Evolutionary conservation across 1,140 invertebrate species (phyloP).

Genomic region (Lutraria rhynchaena): DNA sequence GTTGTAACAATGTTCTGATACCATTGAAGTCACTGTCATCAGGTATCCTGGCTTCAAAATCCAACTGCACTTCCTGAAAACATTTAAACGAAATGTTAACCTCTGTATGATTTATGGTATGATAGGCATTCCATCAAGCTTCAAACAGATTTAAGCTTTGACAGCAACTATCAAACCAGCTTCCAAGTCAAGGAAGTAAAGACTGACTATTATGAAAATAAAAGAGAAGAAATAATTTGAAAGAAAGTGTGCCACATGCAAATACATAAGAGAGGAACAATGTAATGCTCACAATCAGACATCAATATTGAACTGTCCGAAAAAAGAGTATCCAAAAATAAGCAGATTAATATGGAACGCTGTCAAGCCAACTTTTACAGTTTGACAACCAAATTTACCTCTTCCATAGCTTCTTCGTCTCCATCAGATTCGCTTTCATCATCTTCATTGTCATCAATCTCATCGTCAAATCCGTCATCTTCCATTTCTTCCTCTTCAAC

Average conservation of each 20-base stretch:
- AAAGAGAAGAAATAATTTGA: background rate
- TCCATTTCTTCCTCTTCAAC: constrained; percentile 50
- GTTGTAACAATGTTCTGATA: constrained; percentile 42
- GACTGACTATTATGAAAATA: background rate
- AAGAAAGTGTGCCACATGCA: background rate
- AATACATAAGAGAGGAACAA: background rate
- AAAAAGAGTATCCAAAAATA: background rate
- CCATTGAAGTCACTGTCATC: constrained; percentile 59
- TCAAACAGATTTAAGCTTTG: background rate
- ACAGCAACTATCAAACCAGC: background rate
- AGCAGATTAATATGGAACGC: background rate
- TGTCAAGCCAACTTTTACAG: background rate
- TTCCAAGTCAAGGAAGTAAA: background rate
- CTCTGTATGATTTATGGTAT: background rate
- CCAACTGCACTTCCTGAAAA: constrained; percentile 54
- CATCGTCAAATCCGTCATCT: constrained; percentile 17
- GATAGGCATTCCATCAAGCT: no score
- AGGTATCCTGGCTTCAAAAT: constrained; percentile 54
- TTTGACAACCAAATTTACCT: constrained; percentile 11
- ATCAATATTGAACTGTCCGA: background rate
- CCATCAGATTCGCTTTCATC: constrained; percentile 29
- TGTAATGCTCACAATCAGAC: no score
- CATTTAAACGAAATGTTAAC: background rate
- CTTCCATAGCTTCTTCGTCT: constrained; percentile 56
- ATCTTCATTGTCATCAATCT: constrained; percentile 40